Base-by-base conservation (phyloP, 1,140 invertebrate species). In the Temnothorax curvispinosus region DNA sequence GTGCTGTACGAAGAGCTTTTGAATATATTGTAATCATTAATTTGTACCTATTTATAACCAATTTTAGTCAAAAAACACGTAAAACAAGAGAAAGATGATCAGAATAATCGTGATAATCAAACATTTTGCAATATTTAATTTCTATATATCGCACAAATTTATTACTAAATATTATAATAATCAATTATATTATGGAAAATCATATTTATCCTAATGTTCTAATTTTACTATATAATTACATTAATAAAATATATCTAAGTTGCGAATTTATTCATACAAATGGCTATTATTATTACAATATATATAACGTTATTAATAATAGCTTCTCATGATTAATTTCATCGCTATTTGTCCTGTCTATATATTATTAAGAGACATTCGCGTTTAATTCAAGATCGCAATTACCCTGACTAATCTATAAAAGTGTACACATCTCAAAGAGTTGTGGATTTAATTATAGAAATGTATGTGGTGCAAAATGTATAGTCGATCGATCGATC, bases 401-500 rank as follows among this genome's bases (percentile, higher is more conserved):
- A 41, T 74, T 21, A 54, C 0, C 3, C 0, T 3, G 8, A 54
- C 9, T 52, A 52, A 41, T 15, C n/a, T 38, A 7, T 35, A 75
- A 56, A 38, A 58, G 27, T 38, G 50, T 74, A 47, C 21, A 50
- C 8, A 54, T 54, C n/a, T 52, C 18, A 35, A 52, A 67, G 13
- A 21, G 7, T 67, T 52, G 9, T 3, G 13, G 9, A 62, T 35
- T 47, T 4, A 11, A 38, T n/a, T 38, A 41, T 56, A 9, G 9
- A 58, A 54, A 80, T 80, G 38, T 67, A 54, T 41, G 21, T 54
- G 2, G n/a, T 27, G 67, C 27, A 41, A 72, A 35, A 50, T 38
- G 38, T 65, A n/a, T 27, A 69, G 44, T 41, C 3, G 44, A 18
- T 5, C 54, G 44, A 84, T 75, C 32, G 50, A 44, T 81, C 35